Conservation (phyloP, 2,797 vertebrate genomes). For the Sebastes steindachneri region DNA sequence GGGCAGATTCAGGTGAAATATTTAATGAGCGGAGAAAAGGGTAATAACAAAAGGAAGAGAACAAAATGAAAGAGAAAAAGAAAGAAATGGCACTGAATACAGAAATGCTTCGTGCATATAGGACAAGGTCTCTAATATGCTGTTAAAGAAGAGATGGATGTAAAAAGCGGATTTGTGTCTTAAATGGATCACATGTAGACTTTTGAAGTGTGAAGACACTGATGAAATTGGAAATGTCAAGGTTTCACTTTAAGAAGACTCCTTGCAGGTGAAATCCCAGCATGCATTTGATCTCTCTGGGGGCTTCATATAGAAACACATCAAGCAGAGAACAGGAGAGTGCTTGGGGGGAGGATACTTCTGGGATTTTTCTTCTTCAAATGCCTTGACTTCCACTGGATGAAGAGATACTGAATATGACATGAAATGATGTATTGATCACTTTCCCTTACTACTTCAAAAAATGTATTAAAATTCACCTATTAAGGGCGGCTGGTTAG, state of each 20-base stretch:
- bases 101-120: neutral
- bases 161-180: neutral
- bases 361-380: neutral
- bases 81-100: neutral
- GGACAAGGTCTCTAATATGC: neutral
- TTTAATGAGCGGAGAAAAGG: neutral
- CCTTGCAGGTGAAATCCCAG: neutral
- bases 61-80: neutral
- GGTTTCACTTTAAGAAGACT: neutral
- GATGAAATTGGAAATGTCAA: slow-evolving; percentile 18
- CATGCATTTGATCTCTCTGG: neutral
- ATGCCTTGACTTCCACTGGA: neutral
- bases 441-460: neutral
- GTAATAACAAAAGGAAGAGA: neutral
- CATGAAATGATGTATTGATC: neutral
- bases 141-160: neutral
- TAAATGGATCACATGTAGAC: neutral
- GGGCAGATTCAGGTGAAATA: neutral
- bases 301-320: slow-evolving; percentile 10
- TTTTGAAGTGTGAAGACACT: neutral
- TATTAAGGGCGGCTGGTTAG: neutral
- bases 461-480: neutral
- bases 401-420: neutral
- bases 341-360: neutral
- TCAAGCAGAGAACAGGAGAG: slow-evolving; percentile 12